These are phyloP conservation scores for Philereme vetulata DNA, from an alignment of 2,888 invertebrate species.

Conservation along the genomic window DNA sequence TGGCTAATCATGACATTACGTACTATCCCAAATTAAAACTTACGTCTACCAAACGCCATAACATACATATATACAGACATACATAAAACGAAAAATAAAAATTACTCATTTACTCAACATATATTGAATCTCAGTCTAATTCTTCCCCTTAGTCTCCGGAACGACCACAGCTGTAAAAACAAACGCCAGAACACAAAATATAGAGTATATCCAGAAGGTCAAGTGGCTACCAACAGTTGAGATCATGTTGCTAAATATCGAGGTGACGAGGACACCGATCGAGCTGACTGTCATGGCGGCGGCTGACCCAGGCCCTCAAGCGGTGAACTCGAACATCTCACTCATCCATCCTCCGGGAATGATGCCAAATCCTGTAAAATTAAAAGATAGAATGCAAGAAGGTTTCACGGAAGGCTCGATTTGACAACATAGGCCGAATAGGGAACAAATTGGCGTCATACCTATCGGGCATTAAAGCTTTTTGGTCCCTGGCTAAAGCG, in stretches of 20 bases:
- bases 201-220: constrained; percentile 50
- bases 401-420: no score
- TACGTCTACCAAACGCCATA: no score
- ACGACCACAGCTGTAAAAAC: constrained; percentile 45
- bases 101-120: constrained; percentile 41
- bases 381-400: no score
- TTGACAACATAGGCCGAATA: no score
- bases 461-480: no score
- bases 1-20: no score
- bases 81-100: no score
- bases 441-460: no score
- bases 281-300: constrained; percentile 40
- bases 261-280: constrained; percentile 45
- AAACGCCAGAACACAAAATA: constrained; percentile 37
- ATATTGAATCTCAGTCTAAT: constrained; percentile 45
- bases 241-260: constrained; percentile 44
- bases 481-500: no score
- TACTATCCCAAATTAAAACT: no score
- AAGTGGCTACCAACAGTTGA: constrained; percentile 8
- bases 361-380: constrained; percentile 47
- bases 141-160: constrained; percentile 55
- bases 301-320: constrained; percentile 47
- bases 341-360: constrained; percentile 50
- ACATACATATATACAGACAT: no score
- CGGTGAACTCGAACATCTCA: constrained; percentile 53